Evolutionary conservation across 2,113 vertebrate genomes (phyloP).

Genomic region (Silurus glanis): DNA sequence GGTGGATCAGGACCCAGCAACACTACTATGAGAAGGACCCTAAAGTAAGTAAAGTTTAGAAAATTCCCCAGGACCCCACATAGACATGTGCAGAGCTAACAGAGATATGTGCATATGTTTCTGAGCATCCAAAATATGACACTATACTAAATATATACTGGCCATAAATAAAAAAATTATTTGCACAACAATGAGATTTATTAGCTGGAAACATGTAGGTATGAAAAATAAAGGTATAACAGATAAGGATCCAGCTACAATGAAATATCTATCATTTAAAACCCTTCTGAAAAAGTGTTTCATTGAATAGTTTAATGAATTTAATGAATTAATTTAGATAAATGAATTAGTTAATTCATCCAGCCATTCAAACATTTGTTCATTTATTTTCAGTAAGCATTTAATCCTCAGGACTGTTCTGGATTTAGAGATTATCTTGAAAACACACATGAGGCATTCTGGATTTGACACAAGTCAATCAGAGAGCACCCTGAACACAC

Average conservation of each 20-base stretch:
- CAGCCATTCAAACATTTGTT: neutral
- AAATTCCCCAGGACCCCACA: neutral
- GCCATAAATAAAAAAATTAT: neutral
- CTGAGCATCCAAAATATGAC: neutral
- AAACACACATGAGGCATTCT: neutral
- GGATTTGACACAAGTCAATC: neutral
- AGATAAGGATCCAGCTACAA: neutral
- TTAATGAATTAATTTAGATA: too few species aligned
- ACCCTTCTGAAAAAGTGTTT: neutral
- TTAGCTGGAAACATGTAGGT: too few species aligned
- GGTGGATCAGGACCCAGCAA: slow-evolving; percentile 93
- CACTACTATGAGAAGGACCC: slow-evolving; percentile 91
- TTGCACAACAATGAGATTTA: neutral
- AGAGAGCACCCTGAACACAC: neutral
- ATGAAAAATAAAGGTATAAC: neutral
- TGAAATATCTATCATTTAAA: neutral
- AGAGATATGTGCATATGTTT: neutral
- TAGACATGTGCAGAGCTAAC: neutral
- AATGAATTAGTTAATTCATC: neutral
- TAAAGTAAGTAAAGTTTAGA: slow-evolving; percentile 74
- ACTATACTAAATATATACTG: neutral
- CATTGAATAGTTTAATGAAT: too few species aligned
- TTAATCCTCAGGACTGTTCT: neutral
- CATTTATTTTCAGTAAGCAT: neutral
- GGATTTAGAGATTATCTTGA: neutral